Evolutionary conservation across 2,113 vertebrate genomes (phyloP).

Genomic region (Eudorcas thomsonii): DNA sequence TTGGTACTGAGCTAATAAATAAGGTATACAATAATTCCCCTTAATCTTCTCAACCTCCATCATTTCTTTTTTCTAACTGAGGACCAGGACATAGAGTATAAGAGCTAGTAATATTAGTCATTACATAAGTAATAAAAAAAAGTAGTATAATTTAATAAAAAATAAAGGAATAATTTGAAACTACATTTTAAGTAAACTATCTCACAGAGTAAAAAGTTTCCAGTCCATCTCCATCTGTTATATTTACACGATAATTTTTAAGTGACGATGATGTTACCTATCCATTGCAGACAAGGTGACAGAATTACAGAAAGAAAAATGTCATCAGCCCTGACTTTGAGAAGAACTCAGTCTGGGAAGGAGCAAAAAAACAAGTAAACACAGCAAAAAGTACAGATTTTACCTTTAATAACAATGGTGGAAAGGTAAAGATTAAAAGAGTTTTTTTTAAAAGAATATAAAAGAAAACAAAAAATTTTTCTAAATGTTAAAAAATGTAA

Average conservation of each 20-base stretch:
- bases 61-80: neutral
- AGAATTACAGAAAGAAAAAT: neutral
- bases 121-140: neutral
- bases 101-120: neutral
- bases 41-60: neutral
- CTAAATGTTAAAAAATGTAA: neutral
- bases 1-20: neutral
- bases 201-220: neutral
- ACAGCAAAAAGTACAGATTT: neutral
- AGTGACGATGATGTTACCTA: neutral
- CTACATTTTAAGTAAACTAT: neutral
- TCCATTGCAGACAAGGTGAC: neutral
- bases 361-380: neutral
- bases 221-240: neutral
- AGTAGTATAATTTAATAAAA: neutral
- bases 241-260: neutral
- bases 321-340: neutral
- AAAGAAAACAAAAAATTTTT: neutral
- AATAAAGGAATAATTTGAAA: conserved; percentile 25
- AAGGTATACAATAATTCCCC: neutral
- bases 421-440: neutral
- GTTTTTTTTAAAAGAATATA: neutral
- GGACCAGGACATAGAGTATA: neutral
- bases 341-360: neutral
- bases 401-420: neutral